Conservation (phyloP, 2,797 vertebrate species). For the Amblyraja radiata region DNA sequence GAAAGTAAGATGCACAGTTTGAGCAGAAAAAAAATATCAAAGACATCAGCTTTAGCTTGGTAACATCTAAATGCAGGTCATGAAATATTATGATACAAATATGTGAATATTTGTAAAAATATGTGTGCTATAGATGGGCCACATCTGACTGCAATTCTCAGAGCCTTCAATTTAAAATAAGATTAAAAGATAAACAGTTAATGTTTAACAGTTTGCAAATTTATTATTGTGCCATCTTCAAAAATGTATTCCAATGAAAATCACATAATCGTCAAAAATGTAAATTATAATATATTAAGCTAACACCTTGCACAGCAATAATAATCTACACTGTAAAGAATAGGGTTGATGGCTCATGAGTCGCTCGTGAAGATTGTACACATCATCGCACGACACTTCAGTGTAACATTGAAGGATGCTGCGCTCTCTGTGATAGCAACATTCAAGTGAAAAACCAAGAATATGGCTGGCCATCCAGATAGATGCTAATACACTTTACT, state of each 20-base stretch:
- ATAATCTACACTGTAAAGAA: not conserved
- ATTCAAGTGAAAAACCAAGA: not conserved
- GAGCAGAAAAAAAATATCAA: not conserved
- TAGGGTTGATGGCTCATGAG: not conserved
- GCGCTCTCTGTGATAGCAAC: not conserved
- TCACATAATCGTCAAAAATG: not conserved
- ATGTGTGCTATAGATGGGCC: not conserved
- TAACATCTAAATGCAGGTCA: not conserved
- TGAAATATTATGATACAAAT: not conserved
- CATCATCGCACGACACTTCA: not conserved
- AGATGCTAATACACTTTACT: not conserved
- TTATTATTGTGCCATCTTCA: not conserved
- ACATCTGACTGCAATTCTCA: not conserved
- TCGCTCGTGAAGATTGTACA: not conserved
- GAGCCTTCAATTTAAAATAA: not conserved
- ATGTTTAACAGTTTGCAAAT: not conserved
- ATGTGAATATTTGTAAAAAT: not conserved
- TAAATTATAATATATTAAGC: conserved; percentile 9
- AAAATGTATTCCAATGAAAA: not conserved
- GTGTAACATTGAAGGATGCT: not conserved
- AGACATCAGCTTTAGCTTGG: not conserved
- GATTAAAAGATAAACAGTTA: not conserved
- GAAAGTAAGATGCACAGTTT: not conserved
- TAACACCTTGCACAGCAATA: not conserved
- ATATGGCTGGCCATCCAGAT: not conserved